Evolutionary conservation across 2,888 invertebrate genomes (phyloP).

Genomic region (Minunthozetes semirufus): DNA sequence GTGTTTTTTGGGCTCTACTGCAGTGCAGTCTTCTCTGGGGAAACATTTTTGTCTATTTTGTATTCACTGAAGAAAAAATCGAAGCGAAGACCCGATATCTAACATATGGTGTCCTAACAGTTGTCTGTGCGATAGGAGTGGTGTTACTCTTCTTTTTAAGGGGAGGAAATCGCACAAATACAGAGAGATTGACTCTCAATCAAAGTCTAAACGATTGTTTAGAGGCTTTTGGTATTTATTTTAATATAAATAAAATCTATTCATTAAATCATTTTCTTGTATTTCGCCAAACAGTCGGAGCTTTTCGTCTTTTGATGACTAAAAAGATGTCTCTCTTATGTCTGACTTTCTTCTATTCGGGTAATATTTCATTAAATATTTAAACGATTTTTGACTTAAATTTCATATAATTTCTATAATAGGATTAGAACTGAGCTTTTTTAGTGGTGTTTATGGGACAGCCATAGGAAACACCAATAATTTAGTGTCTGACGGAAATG

Average conservation of each 20-base stretch:
- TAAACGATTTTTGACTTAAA: neutral
- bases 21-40: slow-evolving; percentile 92
- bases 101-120: slow-evolving; percentile 69
- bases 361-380: slow-evolving; percentile 12
- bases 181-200: neutral
- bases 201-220: neutral
- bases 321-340: slow-evolving; percentile 75
- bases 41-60: slow-evolving; percentile 86
- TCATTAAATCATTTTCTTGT: neutral
- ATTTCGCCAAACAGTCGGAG: neutral
- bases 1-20: slow-evolving; percentile 93
- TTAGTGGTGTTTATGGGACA: slow-evolving; percentile 90
- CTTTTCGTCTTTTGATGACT: slow-evolving; percentile 51
- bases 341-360: slow-evolving; percentile 77
- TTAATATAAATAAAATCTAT: neutral
- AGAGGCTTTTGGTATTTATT: slow-evolving; percentile 7
- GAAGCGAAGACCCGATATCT: slow-evolving; percentile 63
- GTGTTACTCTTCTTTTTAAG: slow-evolving; percentile 50
- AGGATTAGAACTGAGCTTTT: slow-evolving; percentile 90
- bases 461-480: slow-evolving; percentile 76
- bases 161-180: slow-evolving; percentile 13
- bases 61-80: slow-evolving; percentile 75
- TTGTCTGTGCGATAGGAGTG: slow-evolving; percentile 62
- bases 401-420: neutral
- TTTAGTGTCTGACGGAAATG: slow-evolving; percentile 58